Conservation (phyloP, 2,797 vertebrate species). For the Delichon dasypus region DNA sequence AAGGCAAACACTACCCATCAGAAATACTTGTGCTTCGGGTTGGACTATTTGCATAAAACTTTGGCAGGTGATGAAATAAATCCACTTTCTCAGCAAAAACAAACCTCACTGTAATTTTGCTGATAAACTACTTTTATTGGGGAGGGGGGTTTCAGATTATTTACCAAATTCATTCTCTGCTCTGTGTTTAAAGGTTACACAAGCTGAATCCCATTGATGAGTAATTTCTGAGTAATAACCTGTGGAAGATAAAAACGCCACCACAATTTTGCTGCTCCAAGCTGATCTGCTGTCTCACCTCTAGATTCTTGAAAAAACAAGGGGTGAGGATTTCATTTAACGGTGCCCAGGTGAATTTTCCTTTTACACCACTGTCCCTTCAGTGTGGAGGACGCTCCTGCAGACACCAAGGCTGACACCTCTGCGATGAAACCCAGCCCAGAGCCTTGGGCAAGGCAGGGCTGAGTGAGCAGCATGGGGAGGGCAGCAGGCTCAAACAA, state of each 20-base stretch:
- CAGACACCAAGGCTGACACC: slow-evolving; percentile 11
- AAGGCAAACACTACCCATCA: slow-evolving; percentile 27
- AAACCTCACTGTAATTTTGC: slow-evolving; percentile 23
- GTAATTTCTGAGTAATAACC: background rate
- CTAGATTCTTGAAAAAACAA: background rate
- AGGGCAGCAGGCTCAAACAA: slow-evolving; percentile 64
- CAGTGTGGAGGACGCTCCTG: background rate
- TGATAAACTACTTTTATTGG: slow-evolving; percentile 17
- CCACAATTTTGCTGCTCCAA: background rate
- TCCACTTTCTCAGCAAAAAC: slow-evolving; percentile 37
- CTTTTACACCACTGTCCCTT: background rate
- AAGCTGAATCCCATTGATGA: slow-evolving; percentile 11
- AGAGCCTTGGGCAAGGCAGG: slow-evolving; percentile 31
- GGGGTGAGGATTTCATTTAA: background rate
- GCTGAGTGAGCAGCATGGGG: background rate
- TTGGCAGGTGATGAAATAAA: slow-evolving; percentile 59
- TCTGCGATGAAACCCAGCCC: background rate
- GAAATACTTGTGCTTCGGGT: slow-evolving; percentile 28
- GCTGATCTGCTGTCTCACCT: background rate
- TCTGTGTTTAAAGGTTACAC: slow-evolving; percentile 21
- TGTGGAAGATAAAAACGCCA: background rate
- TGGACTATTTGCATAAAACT: slow-evolving; percentile 52
- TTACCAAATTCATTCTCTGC: slow-evolving; percentile 6
- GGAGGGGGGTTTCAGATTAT: background rate
- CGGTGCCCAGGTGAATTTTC: background rate